phyloP scores from a whole-genome alignment of 2,888 invertebrate species.

The Iphiclides podalirius region DNA sequence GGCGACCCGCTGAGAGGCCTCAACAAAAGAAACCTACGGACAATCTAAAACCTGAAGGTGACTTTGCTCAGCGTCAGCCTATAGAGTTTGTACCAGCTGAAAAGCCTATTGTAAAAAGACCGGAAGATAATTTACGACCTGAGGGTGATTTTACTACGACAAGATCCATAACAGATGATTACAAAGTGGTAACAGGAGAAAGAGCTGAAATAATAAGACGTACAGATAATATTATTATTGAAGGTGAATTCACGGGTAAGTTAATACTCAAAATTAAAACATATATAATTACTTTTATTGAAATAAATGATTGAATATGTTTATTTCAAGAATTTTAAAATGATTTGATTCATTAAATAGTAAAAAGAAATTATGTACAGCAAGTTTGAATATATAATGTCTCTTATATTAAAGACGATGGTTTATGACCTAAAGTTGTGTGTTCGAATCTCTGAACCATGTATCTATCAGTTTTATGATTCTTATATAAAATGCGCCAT shows the following conservation, averaged over 20 bases:
- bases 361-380: too few species aligned
- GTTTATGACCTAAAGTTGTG: too few species aligned
- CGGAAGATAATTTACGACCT: conserved; percentile 76
- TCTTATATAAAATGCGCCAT: too few species aligned
- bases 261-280: conserved; percentile 4
- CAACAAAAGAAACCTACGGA: conserved; percentile 64
- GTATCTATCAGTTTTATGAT: too few species aligned
- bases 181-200: conserved; percentile 80
- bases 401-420: too few species aligned
- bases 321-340: too few species aligned
- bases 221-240: conserved; percentile 83
- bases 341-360: too few species aligned
- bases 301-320: too few species aligned
- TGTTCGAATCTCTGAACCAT: too few species aligned
- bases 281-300: too few species aligned
- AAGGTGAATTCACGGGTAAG: conserved; percentile 84
- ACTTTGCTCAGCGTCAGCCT: conserved; percentile 60
- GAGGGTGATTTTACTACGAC: conserved; percentile 75
- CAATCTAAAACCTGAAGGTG: conserved; percentile 78
- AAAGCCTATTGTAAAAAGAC: conserved; percentile 51
- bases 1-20: conserved; percentile 65
- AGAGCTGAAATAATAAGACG: conserved; percentile 82
- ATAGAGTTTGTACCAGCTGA: conserved; percentile 65
- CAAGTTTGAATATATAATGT: too few species aligned
- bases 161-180: conserved; percentile 77